Evolutionary conservation across 2,113 vertebrate species (phyloP).

Genomic region (Macrotus californicus): DNA sequence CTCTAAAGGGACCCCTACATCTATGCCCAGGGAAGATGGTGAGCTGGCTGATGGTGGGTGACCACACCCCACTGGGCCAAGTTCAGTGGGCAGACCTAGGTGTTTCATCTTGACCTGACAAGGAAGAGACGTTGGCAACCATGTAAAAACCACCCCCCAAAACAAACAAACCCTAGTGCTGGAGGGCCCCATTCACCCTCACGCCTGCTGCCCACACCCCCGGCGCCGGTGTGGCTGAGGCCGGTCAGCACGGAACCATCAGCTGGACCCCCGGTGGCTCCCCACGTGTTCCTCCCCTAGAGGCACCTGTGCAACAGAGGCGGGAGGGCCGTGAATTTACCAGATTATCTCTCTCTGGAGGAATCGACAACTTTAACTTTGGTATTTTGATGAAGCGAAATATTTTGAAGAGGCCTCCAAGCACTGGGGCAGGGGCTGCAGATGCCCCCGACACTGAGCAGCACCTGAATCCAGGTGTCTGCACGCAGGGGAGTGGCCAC

Average conservation of each 20-base stretch:
- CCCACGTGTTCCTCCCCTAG: neutral
- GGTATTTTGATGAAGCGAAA: neutral
- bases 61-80: neutral
- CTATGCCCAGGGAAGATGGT: neutral
- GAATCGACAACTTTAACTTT: neutral
- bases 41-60: neutral
- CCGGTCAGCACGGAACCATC: neutral
- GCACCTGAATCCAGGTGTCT: neutral
- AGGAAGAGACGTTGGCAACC: neutral
- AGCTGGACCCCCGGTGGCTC: neutral
- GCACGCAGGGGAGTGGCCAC: neutral
- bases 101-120: neutral
- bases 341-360: neutral
- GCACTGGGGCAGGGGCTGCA: neutral
- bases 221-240: fast-evolving
- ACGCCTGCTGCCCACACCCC: fast-evolving
- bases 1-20: neutral
- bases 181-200: too few species aligned
- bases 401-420: neutral
- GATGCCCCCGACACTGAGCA: too few species aligned
- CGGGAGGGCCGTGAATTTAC: fast-evolving
- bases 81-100: neutral
- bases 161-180: too few species aligned
- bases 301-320: too few species aligned
- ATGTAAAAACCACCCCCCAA: neutral